Percentiles rank a stretch among this genome's conserved stretches.
These are phyloP conservation scores for Marronus borbonicus DNA, from an alignment of 2,888 invertebrate genomes.

Conservation along the genomic window DNA sequence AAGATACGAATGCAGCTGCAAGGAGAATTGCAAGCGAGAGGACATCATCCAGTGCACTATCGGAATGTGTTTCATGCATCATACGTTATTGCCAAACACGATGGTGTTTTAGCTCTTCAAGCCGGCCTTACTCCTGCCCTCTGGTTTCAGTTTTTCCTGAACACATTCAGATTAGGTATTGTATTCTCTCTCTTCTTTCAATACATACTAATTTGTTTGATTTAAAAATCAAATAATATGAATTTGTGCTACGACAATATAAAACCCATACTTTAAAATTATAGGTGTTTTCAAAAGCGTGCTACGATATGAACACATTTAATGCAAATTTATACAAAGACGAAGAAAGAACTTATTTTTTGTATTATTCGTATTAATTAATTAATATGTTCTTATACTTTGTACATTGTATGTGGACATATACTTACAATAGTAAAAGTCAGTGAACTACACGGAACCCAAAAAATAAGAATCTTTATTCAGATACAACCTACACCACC, in stretches of 20 bases:
- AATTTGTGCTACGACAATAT: no score
- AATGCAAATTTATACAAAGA: no score
- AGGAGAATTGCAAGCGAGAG: slow-evolving; percentile 83
- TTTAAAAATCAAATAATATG: no score
- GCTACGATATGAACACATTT: no score
- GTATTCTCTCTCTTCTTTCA: neutral
- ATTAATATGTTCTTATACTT: no score
- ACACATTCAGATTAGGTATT: slow-evolving; percentile 73
- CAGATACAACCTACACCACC: neutral
- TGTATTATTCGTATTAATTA: no score
- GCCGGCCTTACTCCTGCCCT: slow-evolving; percentile 88
- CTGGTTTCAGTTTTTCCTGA: slow-evolving; percentile 90
- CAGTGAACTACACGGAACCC: neutral
- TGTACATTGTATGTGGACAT: neutral
- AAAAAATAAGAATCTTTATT: neutral
- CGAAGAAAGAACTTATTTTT: no score
- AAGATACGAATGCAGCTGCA: slow-evolving; percentile 93
- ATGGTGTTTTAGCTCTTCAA: slow-evolving; percentile 84
- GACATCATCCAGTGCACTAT: slow-evolving; percentile 82
- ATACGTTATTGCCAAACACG: slow-evolving; percentile 82
- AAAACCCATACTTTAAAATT: no score
- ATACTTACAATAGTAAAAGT: neutral
- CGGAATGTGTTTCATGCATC: slow-evolving; percentile 85
- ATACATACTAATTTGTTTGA: neutral
- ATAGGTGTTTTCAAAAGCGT: no score